Conservation (phyloP, 2,888 invertebrate genomes). For the Hanleya hanleyi region DNA sequence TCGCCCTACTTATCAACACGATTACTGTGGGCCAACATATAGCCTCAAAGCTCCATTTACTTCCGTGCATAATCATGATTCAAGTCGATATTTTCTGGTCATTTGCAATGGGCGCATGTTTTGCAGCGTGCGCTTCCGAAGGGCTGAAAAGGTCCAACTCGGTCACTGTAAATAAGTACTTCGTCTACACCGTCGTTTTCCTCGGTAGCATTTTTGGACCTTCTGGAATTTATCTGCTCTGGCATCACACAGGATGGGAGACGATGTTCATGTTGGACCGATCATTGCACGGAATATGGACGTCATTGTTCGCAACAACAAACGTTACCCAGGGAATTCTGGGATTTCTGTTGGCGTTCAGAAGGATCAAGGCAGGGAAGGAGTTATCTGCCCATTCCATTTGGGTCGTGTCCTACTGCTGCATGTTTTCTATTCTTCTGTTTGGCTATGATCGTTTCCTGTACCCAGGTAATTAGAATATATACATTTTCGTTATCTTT, state of each 20-base stretch:
- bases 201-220: conserved; percentile 21
- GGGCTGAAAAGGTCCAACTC: neutral
- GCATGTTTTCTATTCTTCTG: conserved; percentile 26
- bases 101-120: conserved; percentile 21
- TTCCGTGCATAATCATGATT: conserved; percentile 68
- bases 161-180: conserved; percentile 22
- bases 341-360: conserved; percentile 13
- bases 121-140: conserved; percentile 13
- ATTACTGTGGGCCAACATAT: too few relatives aligned
- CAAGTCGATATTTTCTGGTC: conserved; percentile 31
- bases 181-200: conserved; percentile 24
- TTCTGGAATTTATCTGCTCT: conserved; percentile 27
- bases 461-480: conserved; percentile 27
- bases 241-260: conserved; percentile 31
- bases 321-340: conserved; percentile 24
- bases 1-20: too few relatives aligned
- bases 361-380: neutral
- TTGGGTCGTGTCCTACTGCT: conserved; percentile 20
- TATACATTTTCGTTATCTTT: too few relatives aligned
- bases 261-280: conserved; percentile 27
- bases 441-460: conserved; percentile 31
- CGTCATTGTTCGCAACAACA: conserved; percentile 24
- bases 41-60: conserved; percentile 89
- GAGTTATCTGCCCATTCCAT: neutral
- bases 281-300: conserved; percentile 18